Base-by-base conservation (phyloP, 2,888 invertebrate species). In the Ophion slaviceki region DNA sequence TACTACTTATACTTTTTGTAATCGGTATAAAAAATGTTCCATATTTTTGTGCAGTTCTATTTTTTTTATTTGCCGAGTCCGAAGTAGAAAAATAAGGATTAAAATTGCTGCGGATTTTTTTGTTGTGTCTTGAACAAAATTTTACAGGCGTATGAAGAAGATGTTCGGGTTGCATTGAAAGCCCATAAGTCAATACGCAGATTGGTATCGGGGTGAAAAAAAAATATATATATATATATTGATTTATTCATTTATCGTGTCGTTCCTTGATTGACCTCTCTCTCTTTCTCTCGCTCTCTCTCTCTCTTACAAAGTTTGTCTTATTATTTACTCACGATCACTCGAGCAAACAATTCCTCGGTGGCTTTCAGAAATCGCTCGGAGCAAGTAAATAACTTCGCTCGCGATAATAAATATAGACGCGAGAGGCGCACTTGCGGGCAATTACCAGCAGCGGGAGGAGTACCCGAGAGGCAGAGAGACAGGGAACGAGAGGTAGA, bases 381-480 rank as follows among this genome's bases (percentile, higher is more conserved):
- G 11, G 28, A n/a, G 64, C 77, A 80, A 74, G 86, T 84, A 84
- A 86, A 86, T 86, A 86, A 86, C 86, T 86, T 83, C 20, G 80
- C 83, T 80, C 71, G 72, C 83, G 86, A 86, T 86, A 86, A 86
- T 86, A 86, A 86, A 86, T 86, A 86, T 83, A 75, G 86, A 68
- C n/a, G 62, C 45, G 70, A 79, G 71, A 47, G 79, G 62, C 47
- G 70, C 80, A 81, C 80, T 84, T 70, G 81, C 76, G 71, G 87
- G 87, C 89, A 90, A 91, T 91, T 91, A 90, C 87, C 85, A 80
- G 59, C 83, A 57, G 40, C 70, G 72, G n/a, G 47, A 17, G 59
- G 77, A 75, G 20, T 70, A 45, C 14, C 28, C 45, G 36, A 11
- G 28, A 28, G 24, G 62, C 28, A 32, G 72, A 59, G 59, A 68